phyloP scores from a whole-genome alignment of 2,113 vertebrate genomes.

The Hoplias malabaricus region DNA sequence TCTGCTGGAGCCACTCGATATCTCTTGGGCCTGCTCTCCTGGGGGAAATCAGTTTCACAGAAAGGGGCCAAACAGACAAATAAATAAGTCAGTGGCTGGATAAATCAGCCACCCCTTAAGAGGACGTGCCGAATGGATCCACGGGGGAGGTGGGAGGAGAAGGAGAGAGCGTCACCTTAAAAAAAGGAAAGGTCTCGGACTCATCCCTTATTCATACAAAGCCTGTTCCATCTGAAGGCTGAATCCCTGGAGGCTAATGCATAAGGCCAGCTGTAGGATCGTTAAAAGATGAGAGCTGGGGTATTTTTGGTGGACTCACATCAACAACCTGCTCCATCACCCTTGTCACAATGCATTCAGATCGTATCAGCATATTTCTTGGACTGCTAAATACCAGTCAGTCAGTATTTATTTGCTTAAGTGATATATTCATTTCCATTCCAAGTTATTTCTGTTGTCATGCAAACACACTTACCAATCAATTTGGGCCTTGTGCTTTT shows the following conservation, averaged over 20 bases:
- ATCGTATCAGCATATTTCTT: not conserved
- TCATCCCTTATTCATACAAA: conserved; percentile 69
- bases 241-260: conserved; percentile 54
- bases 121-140: conserved; percentile 13
- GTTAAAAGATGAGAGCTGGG: not conserved
- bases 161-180: conserved; percentile 39
- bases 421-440: not conserved
- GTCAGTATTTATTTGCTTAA: not conserved
- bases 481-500: not conserved
- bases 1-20: conserved; percentile 43
- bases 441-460: not conserved
- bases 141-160: not conserved
- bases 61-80: conserved; percentile 56
- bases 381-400: not conserved
- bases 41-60: conserved; percentile 52
- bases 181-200: conserved; percentile 41
- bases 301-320: not conserved
- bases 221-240: conserved; percentile 13
- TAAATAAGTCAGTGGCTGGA: conserved; percentile 66
- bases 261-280: not conserved
- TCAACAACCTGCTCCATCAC: not conserved
- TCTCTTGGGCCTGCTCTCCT: conserved; percentile 39
- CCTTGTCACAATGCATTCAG: not conserved
- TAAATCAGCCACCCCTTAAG: conserved; percentile 59
- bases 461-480: not conserved